Base-by-base conservation (phyloP, 2,797 vertebrate species). In the Gouania willdenowi region DNA sequence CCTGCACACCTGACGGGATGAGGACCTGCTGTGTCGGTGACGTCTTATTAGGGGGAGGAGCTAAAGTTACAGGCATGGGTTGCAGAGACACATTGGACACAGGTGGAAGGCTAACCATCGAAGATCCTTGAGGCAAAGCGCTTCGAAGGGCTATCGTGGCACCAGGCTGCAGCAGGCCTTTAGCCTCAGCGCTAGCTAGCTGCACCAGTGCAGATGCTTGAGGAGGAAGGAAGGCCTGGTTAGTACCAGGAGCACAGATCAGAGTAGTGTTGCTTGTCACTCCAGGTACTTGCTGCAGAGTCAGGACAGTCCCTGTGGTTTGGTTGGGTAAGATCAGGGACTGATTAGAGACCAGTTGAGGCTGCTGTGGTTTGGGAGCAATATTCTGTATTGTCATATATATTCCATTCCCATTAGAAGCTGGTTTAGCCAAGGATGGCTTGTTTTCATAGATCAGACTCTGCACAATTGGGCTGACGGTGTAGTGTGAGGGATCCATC, bases 401-500 rank as follows among this genome's bases (percentile, higher is more conserved):
- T 43, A 75, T 29, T 3, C 68, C 62, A 19, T 64, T 79, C 16
- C 75, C 66, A 36, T 94, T 94, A 0, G 92, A 88, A 39, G 91
- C 81, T 2, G 65, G 79, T 54, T 86, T 82, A 43, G 66, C 33
- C 6, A 31, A 44, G 24, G 51, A 79, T 36, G 66, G 80, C 35
- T 81, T 84, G 16, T 86, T 86, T 47, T 97, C 94, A 8, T 83
- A 87, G 71, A 99, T 93, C 33, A 92, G 49, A 25, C 85, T 75
- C 24, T 93, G 87, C 19, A 99, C 89, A 43, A 94, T 93, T 23
- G 90, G 85, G 55, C 91, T 92, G 61, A 98, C 65, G 30, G 92
- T 87, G 64, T 90, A 85, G 75, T 99, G 97, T 5, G 75, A 75
- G 7, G 95, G 94, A 2, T 94, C 90, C 1, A 92, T 91, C 69